Base-by-base conservation (phyloP, 2,888 invertebrate genomes). In the Cremastinae sp. region DNA sequence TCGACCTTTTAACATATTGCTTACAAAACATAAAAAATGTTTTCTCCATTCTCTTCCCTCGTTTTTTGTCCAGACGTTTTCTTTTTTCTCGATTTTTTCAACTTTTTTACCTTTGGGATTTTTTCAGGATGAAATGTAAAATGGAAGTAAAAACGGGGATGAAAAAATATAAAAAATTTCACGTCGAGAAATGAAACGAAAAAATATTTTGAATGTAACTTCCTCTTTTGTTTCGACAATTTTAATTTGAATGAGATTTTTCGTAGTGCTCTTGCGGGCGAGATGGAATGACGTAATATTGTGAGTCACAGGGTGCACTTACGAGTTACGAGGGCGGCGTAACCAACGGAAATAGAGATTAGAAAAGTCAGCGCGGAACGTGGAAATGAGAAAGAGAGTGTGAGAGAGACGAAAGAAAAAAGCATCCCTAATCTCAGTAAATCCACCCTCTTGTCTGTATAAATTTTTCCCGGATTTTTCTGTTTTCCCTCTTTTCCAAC, bases 341-440 rank as follows among this genome's bases (percentile, higher is more conserved):
- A 75, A 61, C 68, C 35, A 73, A 59, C 77, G 82, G 79, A 81
- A 81, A 82, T 80, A 78, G 81, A 82, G 81, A 83, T 83, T 83
- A 83, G 79, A 75, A 78, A 79, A 74, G 72, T 70, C 55, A 61
- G 37, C 20, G 69, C 41, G 64, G 56, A 69, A 70, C 41, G 53
- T 35, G 22, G 55, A 39, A 14, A 18, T 18, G 9, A 10, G 16
- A 14, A 10, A 79, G 78, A 80, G 58, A 41, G 62, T 12, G 51
- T 20, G 47, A 22, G 55, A 49, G 39, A 55, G 53, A 37, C 14
- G 14, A 28, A 53, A 55, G 61, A 53, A 37, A n/a, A 45, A 10
- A 53, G 18, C 56, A 51, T 68, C 68, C 59, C 45, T 69, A 73
- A 69, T 73, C 64, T 61, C 69, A n/a, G 68, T 51, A 49, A 49